Conservation (phyloP, 2,888 invertebrate species). For the Rapana venosa region DNA sequence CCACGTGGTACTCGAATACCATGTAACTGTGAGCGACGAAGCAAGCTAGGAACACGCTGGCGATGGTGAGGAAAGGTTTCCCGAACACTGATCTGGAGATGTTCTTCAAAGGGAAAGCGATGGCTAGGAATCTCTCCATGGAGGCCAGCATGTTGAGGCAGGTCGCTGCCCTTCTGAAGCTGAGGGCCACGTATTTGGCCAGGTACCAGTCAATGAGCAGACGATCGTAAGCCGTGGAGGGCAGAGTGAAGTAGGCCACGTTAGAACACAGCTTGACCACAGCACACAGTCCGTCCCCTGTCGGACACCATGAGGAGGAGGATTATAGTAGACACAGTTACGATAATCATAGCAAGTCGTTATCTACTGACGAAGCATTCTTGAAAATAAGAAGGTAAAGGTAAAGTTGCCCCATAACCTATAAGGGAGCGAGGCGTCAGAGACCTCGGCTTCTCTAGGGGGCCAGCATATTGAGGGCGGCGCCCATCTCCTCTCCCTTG, state of each 20-base stretch:
- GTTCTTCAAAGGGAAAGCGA: slow-evolving; percentile 31
- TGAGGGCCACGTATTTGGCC: not conserved
- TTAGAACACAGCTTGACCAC: not conserved
- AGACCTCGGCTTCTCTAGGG: no score
- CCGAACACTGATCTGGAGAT: not conserved
- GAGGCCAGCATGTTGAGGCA: slow-evolving; percentile 7
- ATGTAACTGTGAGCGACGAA: not conserved
- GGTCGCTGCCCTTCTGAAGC: not conserved
- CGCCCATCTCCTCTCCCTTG: no score
- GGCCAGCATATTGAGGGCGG: no score
- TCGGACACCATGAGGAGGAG: not conserved
- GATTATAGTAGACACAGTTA: no score
- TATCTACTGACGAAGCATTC: no score
- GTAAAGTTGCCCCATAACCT: no score
- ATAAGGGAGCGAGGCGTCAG: no score
- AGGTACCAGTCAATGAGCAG: slow-evolving; percentile 24
- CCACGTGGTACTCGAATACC: not conserved
- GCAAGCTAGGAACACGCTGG: not conserved
- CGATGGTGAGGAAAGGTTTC: not conserved
- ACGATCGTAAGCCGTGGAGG: not conserved
- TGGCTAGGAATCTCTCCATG: slow-evolving; percentile 24
- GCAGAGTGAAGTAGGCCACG: not conserved
- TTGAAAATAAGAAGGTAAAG: no score
- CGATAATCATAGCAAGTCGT: no score
- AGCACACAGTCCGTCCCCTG: slow-evolving; percentile 29